phyloP scores from a whole-genome alignment of 2,113 vertebrate genomes.

The Noctilio leporinus region DNA sequence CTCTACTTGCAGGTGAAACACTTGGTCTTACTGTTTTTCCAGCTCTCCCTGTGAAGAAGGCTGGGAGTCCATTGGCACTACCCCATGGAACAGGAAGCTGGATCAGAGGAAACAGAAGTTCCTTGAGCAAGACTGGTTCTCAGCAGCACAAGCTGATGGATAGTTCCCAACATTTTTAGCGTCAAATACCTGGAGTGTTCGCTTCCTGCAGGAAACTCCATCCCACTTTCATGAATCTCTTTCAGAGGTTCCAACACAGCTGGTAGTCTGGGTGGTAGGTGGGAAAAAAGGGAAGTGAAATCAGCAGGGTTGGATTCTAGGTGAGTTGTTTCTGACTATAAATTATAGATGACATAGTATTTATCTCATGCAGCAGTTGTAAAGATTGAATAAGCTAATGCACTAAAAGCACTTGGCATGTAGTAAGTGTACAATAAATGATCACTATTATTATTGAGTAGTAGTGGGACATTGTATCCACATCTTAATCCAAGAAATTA shows the following conservation, averaged over 20 bases:
- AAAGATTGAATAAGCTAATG: conserved; percentile 10
- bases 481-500: neutral
- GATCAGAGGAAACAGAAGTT: neutral
- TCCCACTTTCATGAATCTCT: neutral
- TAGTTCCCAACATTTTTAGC: neutral
- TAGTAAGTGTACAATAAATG: neutral
- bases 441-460: neutral
- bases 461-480: neutral
- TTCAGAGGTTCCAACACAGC: neutral
- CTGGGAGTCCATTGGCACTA: neutral
- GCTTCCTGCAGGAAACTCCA: neutral
- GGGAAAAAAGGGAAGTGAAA: neutral
- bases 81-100: neutral
- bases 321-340: neutral
- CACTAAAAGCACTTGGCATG: neutral
- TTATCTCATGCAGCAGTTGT: neutral
- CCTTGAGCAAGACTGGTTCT: neutral
- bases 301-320: neutral
- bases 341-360: conserved; percentile 30
- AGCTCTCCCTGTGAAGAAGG: neutral
- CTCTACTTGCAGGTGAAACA: neutral
- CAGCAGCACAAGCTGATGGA: conserved; percentile 1
- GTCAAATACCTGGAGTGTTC: neutral
- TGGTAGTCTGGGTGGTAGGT: neutral
- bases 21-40: neutral